Base-by-base conservation (phyloP, 2,797 vertebrate genomes). In the Argya squamiceps region DNA sequence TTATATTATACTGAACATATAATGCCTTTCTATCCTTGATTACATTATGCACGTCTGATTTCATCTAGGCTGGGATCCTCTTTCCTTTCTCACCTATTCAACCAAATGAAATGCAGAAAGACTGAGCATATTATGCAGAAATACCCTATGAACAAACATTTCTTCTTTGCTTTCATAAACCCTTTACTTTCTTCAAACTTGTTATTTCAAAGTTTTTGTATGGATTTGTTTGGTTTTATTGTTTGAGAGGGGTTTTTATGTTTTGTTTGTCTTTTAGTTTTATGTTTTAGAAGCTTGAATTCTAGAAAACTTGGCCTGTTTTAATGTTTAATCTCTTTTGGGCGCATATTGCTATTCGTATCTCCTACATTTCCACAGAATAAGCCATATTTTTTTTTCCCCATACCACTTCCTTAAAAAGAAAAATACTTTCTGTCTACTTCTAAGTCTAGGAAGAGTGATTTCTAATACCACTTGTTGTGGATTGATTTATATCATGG, bases 1-100 rank as follows among this genome's bases (percentile, higher is more conserved):
- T 92, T 84, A 62, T 90, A 71, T 74, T 74, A 58, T 76, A 71
- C 62, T 71, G 87, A 84, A 69, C 73, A 55, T 62, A 87, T 27
- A 68, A 88, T 81, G 52, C 46, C 29, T 78, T 76, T 89, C 92
- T 88, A 41, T 76, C 84, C 87, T 91, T 97, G 96, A 97, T 97
- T 97, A 55, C 94, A 97, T 96, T 97, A 97, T 96, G 93, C 97
- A 95, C 84, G 77, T 84, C 63, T 96, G 87, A 96, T 95, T 97
- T 97, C 59, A 92, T 85, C 82, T 63, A 88, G 73, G 34, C 68
- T 96, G 74, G 16, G 27, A 92, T 91, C 63, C 49, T 90, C 47
- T 92, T 95, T 89, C 49, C 18, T 62, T 84, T 86, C 36, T 16
- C 43, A 37, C 46, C 23, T 70, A 59, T 70, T 96, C 91, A 95